A percentile compares a stretch with the other conserved stretches of the same genome.
phyloP scores from a whole-genome alignment of 1,140 invertebrate genomes.

The Sitophilus oryzae region DNA sequence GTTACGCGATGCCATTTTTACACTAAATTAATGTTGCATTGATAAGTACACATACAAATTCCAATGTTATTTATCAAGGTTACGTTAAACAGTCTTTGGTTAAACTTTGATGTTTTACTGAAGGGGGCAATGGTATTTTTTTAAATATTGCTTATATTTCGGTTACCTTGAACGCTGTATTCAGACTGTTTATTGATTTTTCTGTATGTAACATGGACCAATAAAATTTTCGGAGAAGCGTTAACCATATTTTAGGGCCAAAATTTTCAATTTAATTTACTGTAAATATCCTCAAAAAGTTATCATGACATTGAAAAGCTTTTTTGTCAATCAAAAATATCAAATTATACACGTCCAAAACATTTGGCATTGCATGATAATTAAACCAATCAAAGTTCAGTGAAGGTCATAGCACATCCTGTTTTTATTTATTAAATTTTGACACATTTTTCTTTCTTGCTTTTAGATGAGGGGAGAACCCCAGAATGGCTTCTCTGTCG shows the following conservation, averaged over 20 bases:
- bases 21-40: constrained; percentile 4
- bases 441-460: background rate
- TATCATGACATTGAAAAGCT: constrained; percentile 2
- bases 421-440: background rate
- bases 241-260: background rate
- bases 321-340: background rate
- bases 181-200: constrained; percentile 17
- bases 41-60: constrained; percentile 4
- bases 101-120: background rate
- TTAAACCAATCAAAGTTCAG: background rate
- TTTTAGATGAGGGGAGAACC: constrained; percentile 20
- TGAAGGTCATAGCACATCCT: background rate
- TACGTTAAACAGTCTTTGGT: constrained; percentile 2
- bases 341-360: background rate
- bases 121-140: no score
- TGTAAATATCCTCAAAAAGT: background rate
- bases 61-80: constrained; percentile 14
- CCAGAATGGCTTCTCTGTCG: constrained; percentile 15
- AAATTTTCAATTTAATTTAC: background rate
- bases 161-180: constrained; percentile 14
- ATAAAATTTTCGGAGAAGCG: background rate
- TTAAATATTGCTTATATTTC: background rate
- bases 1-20: background rate
- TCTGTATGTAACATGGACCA: constrained; percentile 1
- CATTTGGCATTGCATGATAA: no score